Conservation (phyloP, 1,140 invertebrate species). For the Pogonomyrmex barbatus region DNA sequence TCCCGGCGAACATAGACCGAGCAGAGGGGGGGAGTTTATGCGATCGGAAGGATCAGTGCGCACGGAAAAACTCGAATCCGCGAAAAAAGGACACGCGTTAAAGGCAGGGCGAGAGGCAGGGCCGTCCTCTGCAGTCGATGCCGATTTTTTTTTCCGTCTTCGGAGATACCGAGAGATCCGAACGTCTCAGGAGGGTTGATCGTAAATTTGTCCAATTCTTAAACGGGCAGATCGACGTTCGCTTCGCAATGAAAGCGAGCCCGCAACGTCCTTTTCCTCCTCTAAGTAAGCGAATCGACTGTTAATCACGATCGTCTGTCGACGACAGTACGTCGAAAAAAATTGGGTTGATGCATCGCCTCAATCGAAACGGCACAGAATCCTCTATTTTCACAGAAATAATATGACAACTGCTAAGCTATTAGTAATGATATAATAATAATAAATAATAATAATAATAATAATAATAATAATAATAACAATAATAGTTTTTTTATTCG, state of each 20-base stretch:
- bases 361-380: not conserved
- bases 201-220: conserved; percentile 67
- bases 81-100: conserved; percentile 39
- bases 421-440: not conserved
- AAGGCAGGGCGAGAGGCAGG: conserved; percentile 5
- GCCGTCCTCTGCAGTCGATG: conserved; percentile 14
- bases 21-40: conserved; percentile 14
- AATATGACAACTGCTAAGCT: not conserved
- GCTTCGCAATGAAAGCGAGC: conserved; percentile 37
- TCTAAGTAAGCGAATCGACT: conserved; percentile 49
- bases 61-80: conserved; percentile 57
- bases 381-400: not conserved
- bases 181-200: conserved; percentile 42
- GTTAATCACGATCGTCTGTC: conserved; percentile 56
- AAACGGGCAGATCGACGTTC: conserved; percentile 17
- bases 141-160: conserved; percentile 17
- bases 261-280: not conserved
- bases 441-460: no score
- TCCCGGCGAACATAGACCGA: conserved; percentile 32
- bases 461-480: no score
- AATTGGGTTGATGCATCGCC: not conserved
- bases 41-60: not conserved
- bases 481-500: not conserved
- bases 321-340: not conserved
- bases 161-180: conserved; percentile 1